Base-by-base conservation (phyloP, 2,888 invertebrate genomes). In the Cheilosia scutellata region DNA sequence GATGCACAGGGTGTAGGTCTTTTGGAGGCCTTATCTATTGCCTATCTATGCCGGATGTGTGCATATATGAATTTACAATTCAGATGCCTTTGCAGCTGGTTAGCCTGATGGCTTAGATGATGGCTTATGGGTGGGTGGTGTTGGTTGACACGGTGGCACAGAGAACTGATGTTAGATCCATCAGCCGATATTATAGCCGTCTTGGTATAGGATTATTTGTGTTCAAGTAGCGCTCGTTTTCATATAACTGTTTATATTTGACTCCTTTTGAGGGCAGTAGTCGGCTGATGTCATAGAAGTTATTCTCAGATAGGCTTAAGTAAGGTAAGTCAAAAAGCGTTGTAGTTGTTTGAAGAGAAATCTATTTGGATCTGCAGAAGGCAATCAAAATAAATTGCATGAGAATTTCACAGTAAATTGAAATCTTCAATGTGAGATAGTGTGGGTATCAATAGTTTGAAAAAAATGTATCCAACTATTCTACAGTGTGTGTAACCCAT, bases 41-140 rank as follows among this genome's bases (percentile, higher is more conserved):
- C 80, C 84, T 86, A 86, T 86, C 84, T 86, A 80, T 80, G 76
- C 84, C 84, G 84, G 84, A 80, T 86, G 84, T 86, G 80, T 86
- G 84, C 75, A 86, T 86, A 80, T 86, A 86, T 86, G 84, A 86
- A 86, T 86, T 86, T 66, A 55, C 58, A 86, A 86, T 86, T 80
- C 80, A 71, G 84, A 86, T 80, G 42, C 76, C 71, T 80, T 40
- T 80, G 84, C 79, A 79, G 70, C 79, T 71, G 79, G 75, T 71
- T 71, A 66, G 75, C 47, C 53, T 58, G 79, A 75, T 84, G 79
- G 63, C 63, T 70, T 55, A 70, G 78, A 63, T 78, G 71, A 78
- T 63, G 77, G 29, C 63, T 74, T 62, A 51, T 77, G 66, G 78
- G 83, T 74, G 74, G 72, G 78, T 83, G 82, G 66, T 60, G 57